Percentiles rank a stretch among this genome's conserved stretches.
phyloP scores from a whole-genome alignment of 2,797 vertebrate genomes.

The Acomys russatus region DNA sequence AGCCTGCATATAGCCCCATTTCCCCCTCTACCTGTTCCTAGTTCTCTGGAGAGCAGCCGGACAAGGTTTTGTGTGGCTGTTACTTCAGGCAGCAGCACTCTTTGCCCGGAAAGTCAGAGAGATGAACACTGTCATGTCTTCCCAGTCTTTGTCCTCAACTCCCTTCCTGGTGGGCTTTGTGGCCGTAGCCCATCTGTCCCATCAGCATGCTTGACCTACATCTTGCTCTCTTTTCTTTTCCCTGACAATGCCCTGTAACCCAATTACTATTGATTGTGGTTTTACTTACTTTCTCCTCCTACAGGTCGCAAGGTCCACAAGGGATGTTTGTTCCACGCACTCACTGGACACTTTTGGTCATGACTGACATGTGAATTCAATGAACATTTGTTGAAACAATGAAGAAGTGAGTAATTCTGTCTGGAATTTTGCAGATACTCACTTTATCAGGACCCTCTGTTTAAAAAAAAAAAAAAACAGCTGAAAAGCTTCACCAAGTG shows the following conservation, averaged over 20 bases:
- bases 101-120: not conserved
- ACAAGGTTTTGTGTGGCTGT: not conserved
- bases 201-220: not conserved
- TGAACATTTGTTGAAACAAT: constrained; percentile 6
- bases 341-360: not conserved
- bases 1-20: not conserved
- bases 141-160: constrained; percentile 5
- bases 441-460: not conserved
- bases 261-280: not conserved
- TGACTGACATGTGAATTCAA: not conserved
- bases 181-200: not conserved
- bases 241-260: not conserved
- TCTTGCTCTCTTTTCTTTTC: not conserved
- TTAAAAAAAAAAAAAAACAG: constrained; percentile 7
- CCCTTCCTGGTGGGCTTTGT: not conserved
- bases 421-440: constrained; percentile 51
- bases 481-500: not conserved
- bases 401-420: constrained; percentile 51
- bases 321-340: not conserved
- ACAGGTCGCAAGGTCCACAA: not conserved
- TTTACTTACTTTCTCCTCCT: not conserved
- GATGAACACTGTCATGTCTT: not conserved
- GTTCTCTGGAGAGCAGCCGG: not conserved
- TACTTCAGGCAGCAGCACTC: not conserved
- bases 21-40: not conserved